Evolutionary conservation across 2,888 invertebrate species (phyloP), one percentile per base, ranked within the genome.

Genomic region (Bursaphelenchus okinawaensis): DNA sequence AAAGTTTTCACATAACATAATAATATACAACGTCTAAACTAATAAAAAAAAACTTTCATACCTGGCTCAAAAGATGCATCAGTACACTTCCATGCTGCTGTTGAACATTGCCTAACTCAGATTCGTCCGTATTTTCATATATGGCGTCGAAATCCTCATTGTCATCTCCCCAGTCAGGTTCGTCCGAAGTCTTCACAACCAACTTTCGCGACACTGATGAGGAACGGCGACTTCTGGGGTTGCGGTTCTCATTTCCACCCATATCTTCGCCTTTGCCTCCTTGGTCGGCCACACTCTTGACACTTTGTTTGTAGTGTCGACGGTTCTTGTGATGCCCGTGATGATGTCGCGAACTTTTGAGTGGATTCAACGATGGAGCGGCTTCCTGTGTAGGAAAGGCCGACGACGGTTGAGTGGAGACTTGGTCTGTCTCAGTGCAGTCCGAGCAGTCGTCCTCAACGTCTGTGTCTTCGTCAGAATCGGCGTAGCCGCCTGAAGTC

Each of bases 61-160:
- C 79, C 86, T 96, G 96, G 0, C 94, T 93, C 74, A 99, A 86
- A 59, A 98, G 88, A 85, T 99, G 96, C 67, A 92, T 91, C 79
- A 98, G 91, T 76, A 98, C 93, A 56, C 93, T 94, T 61, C 96
- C 96, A 84, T 98, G 95, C 81, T 89, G 90, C 85, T 96, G 94
- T 85, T 96, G 94, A 88, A 96, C 90, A 26, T 90, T 90, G 69
- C 90, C 91, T 84, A 93, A 89, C 83, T 73, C 74, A 28, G 62
- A 65, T 63, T 84, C 82, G 54, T 74, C 75, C n/a, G 76, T 77
- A 61, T 81, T 79, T 52, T 80, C 76, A 91, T 92, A 76, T 56
- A 78, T 80, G 52, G 71, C 75, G 56, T 82, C 81, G 52, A 81
- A 77, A 65, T 84, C 80, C 58, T 78, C 78, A 60, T 80, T 68